Base-by-base conservation (phyloP, 2,888 invertebrate species). In the Eupithecia inturbata region DNA sequence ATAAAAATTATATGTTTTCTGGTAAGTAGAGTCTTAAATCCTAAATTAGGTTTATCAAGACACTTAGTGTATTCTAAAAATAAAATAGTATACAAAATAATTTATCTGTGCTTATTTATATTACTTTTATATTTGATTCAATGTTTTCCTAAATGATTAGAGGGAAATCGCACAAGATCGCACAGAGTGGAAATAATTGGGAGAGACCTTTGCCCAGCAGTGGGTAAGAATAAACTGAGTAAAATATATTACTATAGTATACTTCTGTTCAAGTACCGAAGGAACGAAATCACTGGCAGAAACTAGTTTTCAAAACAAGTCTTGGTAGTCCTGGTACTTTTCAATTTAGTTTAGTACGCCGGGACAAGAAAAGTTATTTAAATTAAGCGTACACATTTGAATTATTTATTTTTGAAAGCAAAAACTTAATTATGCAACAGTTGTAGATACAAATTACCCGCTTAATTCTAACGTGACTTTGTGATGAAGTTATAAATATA, bases 381-480 rank as follows among this genome's bases (percentile, higher is more conserved):
- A 75, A 72, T 75, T 26, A n/a, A 57, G 57, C 45, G 72, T 31
- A 26, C n/a, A 22, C 12, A 68, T 45, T 66, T 75, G 64, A 49
- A 75, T 75, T 72, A 72, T 75, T 75, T 72, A 75, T 70, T 45
- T 74, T 66, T 57, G 70, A 75, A 70, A 72, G 72, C 68, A 45
- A 70, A 70, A 49, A 53, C 22, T 31, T 41, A 26, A 72, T 70
- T 67, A 70, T 70, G 63, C 67, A 72, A 70, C 36, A 28, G 26
- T 45, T 39, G 62, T 31, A 31, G 62, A 31, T 62, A 62, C 31
- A 62, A 62, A 62, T 31, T 62, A 62, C 31, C 31, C 7, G 62
- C 19, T 31, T 60, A 9, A 53, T 10, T 10, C 22, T 28, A 60
- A 28, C 60, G 28, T 62, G 31, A 31, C 62, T 19, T 28, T 62